Evolutionary conservation across 2,113 vertebrate genomes (phyloP).

Genomic region (Sphyrna mokarran): DNA sequence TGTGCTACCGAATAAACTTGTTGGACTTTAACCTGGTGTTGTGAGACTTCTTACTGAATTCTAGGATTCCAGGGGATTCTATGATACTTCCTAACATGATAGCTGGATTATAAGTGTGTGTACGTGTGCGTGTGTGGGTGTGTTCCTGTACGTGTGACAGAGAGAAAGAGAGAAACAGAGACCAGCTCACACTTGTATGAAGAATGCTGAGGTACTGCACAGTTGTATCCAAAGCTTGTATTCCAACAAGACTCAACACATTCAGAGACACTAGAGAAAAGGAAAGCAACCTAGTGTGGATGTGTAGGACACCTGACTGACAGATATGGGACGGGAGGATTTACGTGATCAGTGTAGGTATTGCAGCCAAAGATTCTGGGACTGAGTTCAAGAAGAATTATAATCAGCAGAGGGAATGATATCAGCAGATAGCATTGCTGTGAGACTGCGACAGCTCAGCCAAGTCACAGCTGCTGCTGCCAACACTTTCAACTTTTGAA

Average conservation of each 20-base stretch:
- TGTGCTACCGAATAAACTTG: no score
- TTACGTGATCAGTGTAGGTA: not conserved
- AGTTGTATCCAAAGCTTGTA: not conserved
- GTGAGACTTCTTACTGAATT: no score
- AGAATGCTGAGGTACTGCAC: not conserved
- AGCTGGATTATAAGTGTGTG: no score
- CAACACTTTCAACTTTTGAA: not conserved
- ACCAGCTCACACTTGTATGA: not conserved
- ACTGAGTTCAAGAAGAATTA: not conserved
- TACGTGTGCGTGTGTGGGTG: no score
- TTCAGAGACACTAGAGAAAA: not conserved
- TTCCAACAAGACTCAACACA: not conserved
- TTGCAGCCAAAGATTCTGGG: not conserved
- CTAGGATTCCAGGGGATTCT: no score
- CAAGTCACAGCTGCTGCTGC: not conserved
- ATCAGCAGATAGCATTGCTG: slow-evolving; percentile 16
- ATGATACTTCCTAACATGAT: no score
- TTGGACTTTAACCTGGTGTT: no score
- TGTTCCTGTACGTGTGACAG: no score
- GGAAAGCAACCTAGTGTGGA: no score
- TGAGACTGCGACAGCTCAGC: not conserved
- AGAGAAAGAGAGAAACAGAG: no score
- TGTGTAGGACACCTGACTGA: not conserved
- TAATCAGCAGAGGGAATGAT: not conserved
- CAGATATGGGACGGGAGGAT: not conserved